Evolutionary conservation across 92 coral and sea anemone genomes (phyloP).

Genomic region (Siderastrea siderea): DNA sequence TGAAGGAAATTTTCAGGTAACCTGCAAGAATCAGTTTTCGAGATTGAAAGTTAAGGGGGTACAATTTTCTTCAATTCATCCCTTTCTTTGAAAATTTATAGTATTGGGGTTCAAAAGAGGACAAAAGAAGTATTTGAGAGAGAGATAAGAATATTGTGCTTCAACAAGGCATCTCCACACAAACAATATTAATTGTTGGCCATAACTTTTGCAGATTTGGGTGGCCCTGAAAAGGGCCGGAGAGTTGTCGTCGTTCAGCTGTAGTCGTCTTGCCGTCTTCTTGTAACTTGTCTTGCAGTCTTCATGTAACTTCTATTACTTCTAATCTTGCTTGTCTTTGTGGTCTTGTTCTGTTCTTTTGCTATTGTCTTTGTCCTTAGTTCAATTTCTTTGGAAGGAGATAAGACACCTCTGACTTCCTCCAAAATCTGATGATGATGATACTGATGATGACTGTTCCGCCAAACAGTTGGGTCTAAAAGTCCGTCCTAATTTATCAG

Average conservation of each 20-base stretch:
- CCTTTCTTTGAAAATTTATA: not conserved
- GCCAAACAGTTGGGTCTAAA: not conserved
- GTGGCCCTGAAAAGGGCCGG: slow-evolving; percentile 96
- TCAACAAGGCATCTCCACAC: slow-evolving; percentile 41
- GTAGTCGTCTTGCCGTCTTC: slow-evolving; percentile 41
- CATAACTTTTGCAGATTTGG: slow-evolving; percentile 93
- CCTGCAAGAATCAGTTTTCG: not conserved
- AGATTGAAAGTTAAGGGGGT: not conserved
- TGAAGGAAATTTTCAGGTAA: no score
- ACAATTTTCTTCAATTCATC: not conserved
- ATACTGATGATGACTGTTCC: not conserved
- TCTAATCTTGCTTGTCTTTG: not conserved
- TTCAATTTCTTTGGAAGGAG: slow-evolving; percentile 48
- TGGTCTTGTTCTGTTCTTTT: not conserved
- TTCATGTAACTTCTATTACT: not conserved
- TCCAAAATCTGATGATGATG: slow-evolving; percentile 4
- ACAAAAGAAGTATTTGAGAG: not conserved
- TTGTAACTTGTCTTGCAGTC: slow-evolving; percentile 3
- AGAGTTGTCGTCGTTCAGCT: slow-evolving; percentile 53
- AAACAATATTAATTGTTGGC: slow-evolving; percentile 46
- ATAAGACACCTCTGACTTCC: slow-evolving; percentile 39
- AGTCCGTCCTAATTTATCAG: not conserved
- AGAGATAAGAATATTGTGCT: slow-evolving; percentile 9
- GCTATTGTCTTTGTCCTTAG: slow-evolving; percentile 10
- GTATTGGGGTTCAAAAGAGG: not conserved